Percentiles rank a stretch among this genome's conserved stretches.
Conservation (phyloP, 2,113 vertebrate species). For the Microtus richardsoni region DNA sequence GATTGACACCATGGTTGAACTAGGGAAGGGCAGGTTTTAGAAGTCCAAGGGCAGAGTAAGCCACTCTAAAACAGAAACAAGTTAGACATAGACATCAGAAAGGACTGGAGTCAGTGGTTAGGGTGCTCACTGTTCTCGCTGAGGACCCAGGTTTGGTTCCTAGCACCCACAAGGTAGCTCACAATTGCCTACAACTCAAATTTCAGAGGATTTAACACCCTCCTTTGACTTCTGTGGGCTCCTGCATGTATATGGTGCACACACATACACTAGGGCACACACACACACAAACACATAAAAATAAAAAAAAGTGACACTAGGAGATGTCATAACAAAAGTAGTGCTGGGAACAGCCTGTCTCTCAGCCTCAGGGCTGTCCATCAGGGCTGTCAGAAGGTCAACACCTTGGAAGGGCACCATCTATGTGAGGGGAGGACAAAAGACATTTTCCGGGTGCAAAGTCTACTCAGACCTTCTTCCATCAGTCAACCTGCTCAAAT, state of each 20-base stretch:
- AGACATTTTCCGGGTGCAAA: neutral
- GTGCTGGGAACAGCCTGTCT: neutral
- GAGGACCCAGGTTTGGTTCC: neutral
- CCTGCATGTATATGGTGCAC: neutral
- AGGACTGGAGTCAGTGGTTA: neutral
- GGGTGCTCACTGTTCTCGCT: neutral
- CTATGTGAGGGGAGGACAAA: neutral
- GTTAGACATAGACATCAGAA: neutral
- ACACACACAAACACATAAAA: neutral
- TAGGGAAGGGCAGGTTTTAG: neutral
- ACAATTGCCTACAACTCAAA: neutral
- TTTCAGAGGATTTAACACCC: neutral
- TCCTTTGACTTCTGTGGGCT: neutral
- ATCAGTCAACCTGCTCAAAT: neutral
- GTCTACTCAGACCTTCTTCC: neutral
- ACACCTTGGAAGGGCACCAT: neutral
- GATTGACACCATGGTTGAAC: neutral
- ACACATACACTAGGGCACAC: neutral
- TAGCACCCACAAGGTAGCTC: neutral
- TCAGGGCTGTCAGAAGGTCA: neutral
- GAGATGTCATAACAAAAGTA: neutral
- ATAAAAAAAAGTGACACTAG: neutral
- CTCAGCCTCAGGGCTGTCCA: no score
- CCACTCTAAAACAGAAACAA: neutral
- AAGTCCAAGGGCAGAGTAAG: neutral